Evolutionary conservation across 2,113 vertebrate species (phyloP).

Genomic region (Nanorana parkeri): DNA sequence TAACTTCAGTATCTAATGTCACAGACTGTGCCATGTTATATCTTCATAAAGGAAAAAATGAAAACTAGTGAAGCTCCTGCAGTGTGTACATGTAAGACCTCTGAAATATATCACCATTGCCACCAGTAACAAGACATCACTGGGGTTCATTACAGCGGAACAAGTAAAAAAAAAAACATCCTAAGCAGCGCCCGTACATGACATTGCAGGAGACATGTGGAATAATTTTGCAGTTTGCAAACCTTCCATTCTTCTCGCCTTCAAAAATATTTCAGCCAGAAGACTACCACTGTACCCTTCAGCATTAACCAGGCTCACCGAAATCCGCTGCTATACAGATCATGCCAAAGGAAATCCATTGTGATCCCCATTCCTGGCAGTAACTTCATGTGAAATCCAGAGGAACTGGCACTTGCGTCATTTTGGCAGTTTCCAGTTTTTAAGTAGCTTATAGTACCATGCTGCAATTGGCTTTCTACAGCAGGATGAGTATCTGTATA

Average conservation of each 20-base stretch:
- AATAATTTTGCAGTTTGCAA: not conserved
- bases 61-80: not conserved
- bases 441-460: slow-evolving; percentile 68
- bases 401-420: slow-evolving; percentile 61
- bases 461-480: slow-evolving; percentile 48
- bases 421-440: slow-evolving; percentile 80
- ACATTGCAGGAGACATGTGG: not conserved
- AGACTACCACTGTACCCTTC: not conserved
- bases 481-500: slow-evolving; percentile 51
- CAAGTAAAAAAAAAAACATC: not conserved
- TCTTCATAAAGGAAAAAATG: too few species aligned
- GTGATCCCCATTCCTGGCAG: not conserved
- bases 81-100: not conserved
- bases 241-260: not conserved
- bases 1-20: too few species aligned
- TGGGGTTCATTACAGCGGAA: too few species aligned
- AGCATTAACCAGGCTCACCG: not conserved
- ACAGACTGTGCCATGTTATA: too few species aligned
- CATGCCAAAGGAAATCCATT: not conserved
- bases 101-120: too few species aligned
- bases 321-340: not conserved
- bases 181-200: not conserved
- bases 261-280: not conserved
- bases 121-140: too few species aligned
- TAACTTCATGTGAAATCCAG: slow-evolving; percentile 53